These are phyloP conservation scores for Phrynocephalus versicolor DNA, from an alignment of 2,113 vertebrate genomes.

Conservation along the genomic window DNA sequence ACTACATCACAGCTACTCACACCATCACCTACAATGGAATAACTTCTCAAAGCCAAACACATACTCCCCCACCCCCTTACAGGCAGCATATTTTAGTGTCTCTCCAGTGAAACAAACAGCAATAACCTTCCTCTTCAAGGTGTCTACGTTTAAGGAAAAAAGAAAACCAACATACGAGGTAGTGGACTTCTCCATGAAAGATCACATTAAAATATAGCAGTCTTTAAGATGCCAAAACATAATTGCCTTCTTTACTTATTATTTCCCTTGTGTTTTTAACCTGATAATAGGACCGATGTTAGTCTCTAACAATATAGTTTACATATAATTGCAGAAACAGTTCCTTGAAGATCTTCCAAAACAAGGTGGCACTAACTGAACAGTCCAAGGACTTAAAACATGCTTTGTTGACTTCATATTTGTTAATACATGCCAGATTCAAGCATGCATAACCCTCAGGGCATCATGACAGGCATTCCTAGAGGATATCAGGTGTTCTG, in stretches of 20 bases:
- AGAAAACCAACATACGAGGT: not conserved
- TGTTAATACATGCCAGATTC: not conserved
- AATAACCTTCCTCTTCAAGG: not conserved
- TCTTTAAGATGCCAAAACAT: too few species aligned
- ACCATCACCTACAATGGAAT: not conserved
- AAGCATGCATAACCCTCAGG: not conserved
- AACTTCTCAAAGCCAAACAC: not conserved
- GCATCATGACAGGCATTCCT: not conserved
- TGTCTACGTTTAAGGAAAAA: not conserved
- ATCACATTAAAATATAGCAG: too few species aligned
- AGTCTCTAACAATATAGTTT: not conserved
- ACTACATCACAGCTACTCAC: not conserved
- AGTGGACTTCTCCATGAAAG: too few species aligned
- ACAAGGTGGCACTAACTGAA: not conserved
- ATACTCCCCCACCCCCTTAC: not conserved
- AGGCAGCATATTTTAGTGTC: not conserved
- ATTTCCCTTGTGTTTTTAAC: too few species aligned
- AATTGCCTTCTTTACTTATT: too few species aligned
- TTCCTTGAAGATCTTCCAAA: not conserved
- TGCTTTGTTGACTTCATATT: not conserved
- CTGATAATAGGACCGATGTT: not conserved
- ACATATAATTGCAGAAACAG: not conserved
- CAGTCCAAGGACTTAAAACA: not conserved
- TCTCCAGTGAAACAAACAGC: not conserved
- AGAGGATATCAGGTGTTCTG: not conserved